Evolutionary conservation across 2,888 invertebrate species (phyloP), one percentile per base, ranked within the genome.

Genomic region (Scaptomyza reducta): DNA sequence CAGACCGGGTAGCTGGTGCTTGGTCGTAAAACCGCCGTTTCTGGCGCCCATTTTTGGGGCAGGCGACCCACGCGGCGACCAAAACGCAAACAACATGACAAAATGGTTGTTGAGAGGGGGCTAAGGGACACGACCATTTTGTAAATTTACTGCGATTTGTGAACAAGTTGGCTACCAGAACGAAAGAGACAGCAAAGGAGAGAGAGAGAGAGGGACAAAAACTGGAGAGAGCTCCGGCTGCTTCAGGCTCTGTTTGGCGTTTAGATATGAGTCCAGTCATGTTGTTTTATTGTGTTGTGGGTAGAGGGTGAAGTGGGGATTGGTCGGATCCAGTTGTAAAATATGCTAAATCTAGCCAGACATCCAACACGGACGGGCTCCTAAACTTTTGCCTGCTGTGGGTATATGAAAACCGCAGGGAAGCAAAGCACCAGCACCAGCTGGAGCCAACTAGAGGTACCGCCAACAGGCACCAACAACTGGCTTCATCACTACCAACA

Each of bases 351-450:
- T 64, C 74, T 55, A 64, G 74, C 44, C 74, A 59, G 70, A 69
- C 58, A 61, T 5, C 38, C 38, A 51, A 46, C 50, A 55, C 57
- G 58, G 69, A 55, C 59, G 60, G 76, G 56, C 53, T 61, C 46
- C 41, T 47, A 76, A 86, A 59, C 66, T 78, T 78, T 81, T 54
- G 45, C 71, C 59, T 61, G 85, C 58, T 82, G 79, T 65, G 38
- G 38, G 9, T 16, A 16, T 70, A 38, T 56, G 65, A 62, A 60
- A 67, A 71, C 74, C 73, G 57, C 77, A 69, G 46, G 56, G 40
- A 61, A 50, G 61, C 54, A 51, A 38, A 53, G 40, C 6, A 45
- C 25, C 59, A 33, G 47, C 31, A 31, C 0, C 31, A 31, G 31
- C 31, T 6, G 31, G 31, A 10, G 6, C 9, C 31, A 31, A 1